phyloP scores from a whole-genome alignment of 2,113 vertebrate genomes.

The Nesoenas mayeri region DNA sequence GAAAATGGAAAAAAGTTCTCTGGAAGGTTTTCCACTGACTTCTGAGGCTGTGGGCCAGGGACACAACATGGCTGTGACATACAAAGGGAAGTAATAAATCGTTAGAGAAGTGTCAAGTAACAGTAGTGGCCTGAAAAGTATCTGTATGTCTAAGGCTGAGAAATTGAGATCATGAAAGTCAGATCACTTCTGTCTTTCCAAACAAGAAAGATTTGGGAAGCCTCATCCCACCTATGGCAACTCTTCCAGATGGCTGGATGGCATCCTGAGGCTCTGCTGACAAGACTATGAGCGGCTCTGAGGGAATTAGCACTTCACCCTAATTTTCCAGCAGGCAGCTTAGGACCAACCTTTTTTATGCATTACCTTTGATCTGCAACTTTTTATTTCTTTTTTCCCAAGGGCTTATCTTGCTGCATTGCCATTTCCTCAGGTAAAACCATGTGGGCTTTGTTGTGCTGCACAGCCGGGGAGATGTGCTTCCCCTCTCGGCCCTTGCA shows the following conservation, averaged over 20 bases:
- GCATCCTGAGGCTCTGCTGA: background rate
- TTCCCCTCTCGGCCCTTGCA: background rate
- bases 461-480: background rate
- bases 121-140: background rate
- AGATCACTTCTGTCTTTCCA: background rate
- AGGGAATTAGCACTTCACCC: constrained; percentile 13
- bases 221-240: background rate
- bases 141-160: background rate
- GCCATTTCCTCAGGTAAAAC: background rate
- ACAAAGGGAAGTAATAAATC: background rate
- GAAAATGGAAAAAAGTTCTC: background rate
- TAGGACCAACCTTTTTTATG: background rate
- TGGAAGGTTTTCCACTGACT: background rate
- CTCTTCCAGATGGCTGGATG: background rate
- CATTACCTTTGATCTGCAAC: background rate
- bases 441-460: background rate
- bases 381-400: background rate
- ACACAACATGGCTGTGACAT: background rate
- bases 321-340: constrained; percentile 4
- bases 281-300: background rate
- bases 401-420: background rate
- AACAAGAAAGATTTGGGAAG: background rate
- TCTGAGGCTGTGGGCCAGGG: background rate
- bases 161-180: background rate
- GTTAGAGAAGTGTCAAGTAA: background rate